Evolutionary conservation across 1,140 invertebrate species (phyloP).

Genomic region (Sycophaga agraensis): DNA sequence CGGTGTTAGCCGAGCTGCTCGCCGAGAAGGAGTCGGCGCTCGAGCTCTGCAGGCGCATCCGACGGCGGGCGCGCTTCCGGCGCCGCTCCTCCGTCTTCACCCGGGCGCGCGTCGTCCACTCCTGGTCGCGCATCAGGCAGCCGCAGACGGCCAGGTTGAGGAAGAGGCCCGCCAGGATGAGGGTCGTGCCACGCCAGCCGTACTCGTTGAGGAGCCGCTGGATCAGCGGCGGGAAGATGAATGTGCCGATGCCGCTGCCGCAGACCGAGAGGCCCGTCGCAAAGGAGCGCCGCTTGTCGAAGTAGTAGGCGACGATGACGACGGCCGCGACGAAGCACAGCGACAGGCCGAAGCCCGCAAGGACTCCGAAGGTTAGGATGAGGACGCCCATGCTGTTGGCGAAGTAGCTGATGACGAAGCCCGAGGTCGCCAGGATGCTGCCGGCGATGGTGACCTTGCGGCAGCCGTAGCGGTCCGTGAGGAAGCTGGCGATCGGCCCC

Average conservation of each 20-base stretch:
- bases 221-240: constrained; percentile 87
- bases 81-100: constrained; percentile 65
- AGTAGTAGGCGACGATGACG: constrained; percentile 95
- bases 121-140: constrained; percentile 78
- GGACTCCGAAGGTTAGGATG: constrained; percentile 81
- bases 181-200: constrained; percentile 81
- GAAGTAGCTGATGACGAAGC: constrained; percentile 81
- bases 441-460: constrained; percentile 79
- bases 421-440: constrained; percentile 72
- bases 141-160: constrained; percentile 87
- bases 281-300: constrained; percentile 87
- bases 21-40: constrained; percentile 69
- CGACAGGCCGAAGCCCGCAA: constrained; percentile 84
- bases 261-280: constrained; percentile 92
- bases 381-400: constrained; percentile 76
- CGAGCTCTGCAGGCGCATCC: constrained; percentile 58
- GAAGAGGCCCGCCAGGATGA: constrained; percentile 82
- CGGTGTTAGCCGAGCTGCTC: constrained; percentile 68
- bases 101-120: constrained; percentile 67
- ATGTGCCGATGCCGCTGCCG: constrained; percentile 86
- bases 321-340: constrained; percentile 87
- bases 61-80: constrained; percentile 62
- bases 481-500: constrained; percentile 84
- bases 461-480: constrained; percentile 86
- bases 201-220: constrained; percentile 75